Evolutionary conservation across 2,888 invertebrate genomes (phyloP).

Genomic region (Agrilus cyanescens): DNA sequence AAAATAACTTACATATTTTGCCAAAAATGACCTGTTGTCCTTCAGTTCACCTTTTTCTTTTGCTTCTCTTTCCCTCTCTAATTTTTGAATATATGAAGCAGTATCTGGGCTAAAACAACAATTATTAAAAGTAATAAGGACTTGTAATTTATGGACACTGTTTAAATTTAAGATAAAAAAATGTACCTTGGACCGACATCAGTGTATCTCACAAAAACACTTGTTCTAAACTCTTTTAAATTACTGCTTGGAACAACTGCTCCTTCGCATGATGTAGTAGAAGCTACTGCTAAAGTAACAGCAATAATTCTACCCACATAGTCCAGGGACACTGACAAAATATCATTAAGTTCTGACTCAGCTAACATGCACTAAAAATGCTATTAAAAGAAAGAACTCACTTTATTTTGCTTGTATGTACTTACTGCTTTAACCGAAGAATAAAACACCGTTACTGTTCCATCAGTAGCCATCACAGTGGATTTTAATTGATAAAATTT

Average conservation of each 20-base stretch:
- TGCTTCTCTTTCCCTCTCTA: slow-evolving; percentile 83
- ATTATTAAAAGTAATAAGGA: slow-evolving; percentile 7
- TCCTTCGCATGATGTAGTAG: slow-evolving; percentile 36
- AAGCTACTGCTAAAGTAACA: slow-evolving; percentile 46
- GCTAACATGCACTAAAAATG: slow-evolving; percentile 54
- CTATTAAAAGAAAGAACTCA: slow-evolving; percentile 6
- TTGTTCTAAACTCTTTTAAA: slow-evolving; percentile 55
- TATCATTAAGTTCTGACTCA: slow-evolving; percentile 65
- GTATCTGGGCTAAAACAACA: slow-evolving; percentile 68
- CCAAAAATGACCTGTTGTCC: slow-evolving; percentile 91
- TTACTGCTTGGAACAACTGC: slow-evolving; percentile 32
- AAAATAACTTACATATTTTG: slow-evolving; percentile 81
- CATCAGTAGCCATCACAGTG: slow-evolving; percentile 54
- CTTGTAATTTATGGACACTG: background rate
- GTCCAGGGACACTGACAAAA: slow-evolving; percentile 68
- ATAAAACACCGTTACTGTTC: slow-evolving; percentile 53
- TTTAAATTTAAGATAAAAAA: slow-evolving; percentile 2
- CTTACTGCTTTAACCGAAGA: slow-evolving; percentile 70
- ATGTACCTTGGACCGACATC: slow-evolving; percentile 62
- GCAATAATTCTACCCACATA: slow-evolving; percentile 67
- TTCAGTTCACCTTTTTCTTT: slow-evolving; percentile 81
- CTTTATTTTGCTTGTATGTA: slow-evolving; percentile 1
- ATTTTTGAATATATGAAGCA: slow-evolving; percentile 85
- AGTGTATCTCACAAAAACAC: slow-evolving; percentile 66
- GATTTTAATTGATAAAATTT: slow-evolving; percentile 66